Evolutionary conservation across 2,113 vertebrate species (phyloP), one percentile per base, ranked within the genome.

Genomic region (Polypterus senegalus): DNA sequence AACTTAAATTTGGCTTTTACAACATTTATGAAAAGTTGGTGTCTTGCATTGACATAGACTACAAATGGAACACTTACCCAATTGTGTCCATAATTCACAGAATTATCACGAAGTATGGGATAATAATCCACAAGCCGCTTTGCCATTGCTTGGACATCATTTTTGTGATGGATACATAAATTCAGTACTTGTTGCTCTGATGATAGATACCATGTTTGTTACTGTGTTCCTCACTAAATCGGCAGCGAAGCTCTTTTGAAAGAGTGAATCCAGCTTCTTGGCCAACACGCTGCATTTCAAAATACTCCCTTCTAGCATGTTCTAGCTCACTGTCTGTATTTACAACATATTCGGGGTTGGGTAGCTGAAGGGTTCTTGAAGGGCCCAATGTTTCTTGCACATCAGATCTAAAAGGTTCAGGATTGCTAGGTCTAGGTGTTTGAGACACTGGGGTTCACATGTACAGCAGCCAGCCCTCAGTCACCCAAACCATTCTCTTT

Each of bases 151-250:
- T 55, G 65, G 10, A 71, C 9, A 54, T 73, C 69, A 65, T 49
- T 47, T 54, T 43, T 61, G n/a, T 46, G 63, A 66, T 63, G 68
- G 69, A 65, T 68, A 66, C 9, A 6, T 10, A 53, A 58, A 59
- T 27, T 63, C 61, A 59, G 70, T 27, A 27, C 1, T 27, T 27
- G 27, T 27, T 4, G 62, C 64, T 51, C 64, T 62, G 46, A 53
- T 56, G 47, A 69, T 68, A 3, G 69, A 63, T 56, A 65, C 66
- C 71, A 69, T 69, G 8, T 65, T 71, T 52, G 61, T 67, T 59
- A 68, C 46, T 11, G 63, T 72, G 58, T 66, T 72, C 3, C 67
- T 61, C 45, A 67, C 67, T 61, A 74, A 74, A 67, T 54, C 59
- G 43, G 52, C 71, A 71, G 58, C 61, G 52, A 66, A 64, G 64